Evolutionary conservation across 2,113 vertebrate species (phyloP), one percentile per base, ranked within the genome.

Genomic region (Verasper variegatus): DNA sequence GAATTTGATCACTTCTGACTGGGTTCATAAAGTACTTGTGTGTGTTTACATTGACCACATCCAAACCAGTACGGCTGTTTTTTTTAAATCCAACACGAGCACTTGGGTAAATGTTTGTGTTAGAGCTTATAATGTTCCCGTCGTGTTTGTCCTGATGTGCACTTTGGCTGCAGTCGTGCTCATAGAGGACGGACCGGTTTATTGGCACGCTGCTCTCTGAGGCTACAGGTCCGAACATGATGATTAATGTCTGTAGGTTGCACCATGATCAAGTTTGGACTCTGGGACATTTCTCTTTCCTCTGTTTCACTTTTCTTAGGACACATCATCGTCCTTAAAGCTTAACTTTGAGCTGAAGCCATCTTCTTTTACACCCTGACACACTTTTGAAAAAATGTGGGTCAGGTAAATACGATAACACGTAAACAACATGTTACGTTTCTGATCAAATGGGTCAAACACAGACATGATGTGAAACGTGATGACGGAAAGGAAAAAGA

Each of bases 151-250:
- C 74, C 79, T 75, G 63, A 49, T 76, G 86, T 62, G 78, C 49
- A 21, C 74, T 79, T 66, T 62, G 61, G 58, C 64, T 80, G 72
- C 51, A 42, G 82, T 51, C 21, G 63, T 58, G 56, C 3, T 52
- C 56, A 49, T 7, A 86, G 89, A 88, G 80, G 89, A 87, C 69
- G 76, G 91, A 91, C 91, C 86, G 91, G 91, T 91, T 91, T 87
- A 45, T n/a, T 78, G 86, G 84, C 89, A 80, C 82, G 83, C 55
- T 92, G 82, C 45, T 51, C 58, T 83, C 76, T 49, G 35, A 74
- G 89, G 85, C 85, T 91, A 88, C 91, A 91, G 88, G 88, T 91
- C 86, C 88, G 74, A 91, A 92, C 91, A 91, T 57, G 89, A 90
- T 72, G 60, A 89, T 90, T 87, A 90, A 84, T 87, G 80, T 81